These are phyloP conservation scores for Amphiduros pacificus DNA, from an alignment of 2,888 invertebrate species.

Conservation along the genomic window DNA sequence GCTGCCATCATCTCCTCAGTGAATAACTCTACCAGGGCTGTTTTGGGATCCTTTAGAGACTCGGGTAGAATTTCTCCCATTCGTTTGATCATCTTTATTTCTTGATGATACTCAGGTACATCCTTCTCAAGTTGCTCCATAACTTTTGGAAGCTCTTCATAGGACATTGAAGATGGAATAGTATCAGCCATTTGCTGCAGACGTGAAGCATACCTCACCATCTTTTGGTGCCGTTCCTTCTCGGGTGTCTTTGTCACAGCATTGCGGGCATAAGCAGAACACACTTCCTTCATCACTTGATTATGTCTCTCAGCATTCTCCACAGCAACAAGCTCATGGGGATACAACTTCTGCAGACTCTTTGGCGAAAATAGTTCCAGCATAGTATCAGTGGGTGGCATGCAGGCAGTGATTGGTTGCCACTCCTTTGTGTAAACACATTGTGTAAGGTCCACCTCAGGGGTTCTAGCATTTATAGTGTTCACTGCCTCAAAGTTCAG, in stretches of 20 bases:
- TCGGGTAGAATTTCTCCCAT: constrained; percentile 7
- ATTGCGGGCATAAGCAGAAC: constrained; percentile 1
- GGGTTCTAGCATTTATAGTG: background rate
- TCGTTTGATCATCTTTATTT: constrained; percentile 6
- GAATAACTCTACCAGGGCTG: constrained; percentile 10
- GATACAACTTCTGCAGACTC: constrained; percentile 10
- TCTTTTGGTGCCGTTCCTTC: background rate
- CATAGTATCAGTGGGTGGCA: constrained; percentile 4
- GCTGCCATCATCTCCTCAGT: constrained; percentile 4
- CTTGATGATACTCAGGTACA: background rate
- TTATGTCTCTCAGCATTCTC: background rate
- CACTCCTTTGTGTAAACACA: constrained; percentile 16
- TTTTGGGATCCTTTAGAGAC: constrained; percentile 2
- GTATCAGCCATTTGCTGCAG: constrained; percentile 5
- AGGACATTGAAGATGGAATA: background rate
- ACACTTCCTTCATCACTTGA: background rate
- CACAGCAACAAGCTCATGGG: constrained; percentile 2
- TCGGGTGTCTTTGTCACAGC: background rate
- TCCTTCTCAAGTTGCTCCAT: background rate
- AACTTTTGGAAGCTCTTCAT: background rate
- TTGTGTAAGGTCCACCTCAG: background rate
- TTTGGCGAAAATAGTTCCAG: background rate
- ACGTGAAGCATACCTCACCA: background rate
- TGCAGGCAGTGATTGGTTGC: constrained; percentile 2
- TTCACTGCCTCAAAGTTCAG: constrained; percentile 10